A percentile compares a stretch with the other conserved stretches of the same genome.
phyloP scores from a whole-genome alignment of 2,888 invertebrate genomes.

The Spodoptera littoralis region DNA sequence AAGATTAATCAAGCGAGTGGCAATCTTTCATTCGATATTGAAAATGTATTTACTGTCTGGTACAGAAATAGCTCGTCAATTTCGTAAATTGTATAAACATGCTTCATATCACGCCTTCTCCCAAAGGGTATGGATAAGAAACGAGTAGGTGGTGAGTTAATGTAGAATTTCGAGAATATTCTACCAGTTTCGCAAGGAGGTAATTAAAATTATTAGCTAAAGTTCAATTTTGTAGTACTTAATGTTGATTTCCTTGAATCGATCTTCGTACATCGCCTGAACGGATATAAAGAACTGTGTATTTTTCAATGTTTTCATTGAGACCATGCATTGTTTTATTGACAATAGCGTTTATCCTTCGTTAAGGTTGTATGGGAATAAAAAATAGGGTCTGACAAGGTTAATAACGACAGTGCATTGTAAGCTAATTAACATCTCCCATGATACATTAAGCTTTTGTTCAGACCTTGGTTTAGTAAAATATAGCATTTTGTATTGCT shows the following conservation, averaged over 20 bases:
- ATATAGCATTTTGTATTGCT: slow-evolving; percentile 38
- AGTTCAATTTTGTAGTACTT: too few relatives aligned
- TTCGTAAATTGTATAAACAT: neutral
- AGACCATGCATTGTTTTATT: slow-evolving; percentile 60
- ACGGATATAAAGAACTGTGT: slow-evolving; percentile 41
- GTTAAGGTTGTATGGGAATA: slow-evolving; percentile 66
- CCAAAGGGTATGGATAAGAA: too few relatives aligned
- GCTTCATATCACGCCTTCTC: too few relatives aligned
- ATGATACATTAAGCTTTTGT: slow-evolving; percentile 50
- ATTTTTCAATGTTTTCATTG: slow-evolving; percentile 51
- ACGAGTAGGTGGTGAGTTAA: too few relatives aligned
- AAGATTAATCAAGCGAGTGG: slow-evolving; percentile 12
- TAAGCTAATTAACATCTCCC: slow-evolving; percentile 70
- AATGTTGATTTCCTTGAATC: neutral
- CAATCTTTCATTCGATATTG: slow-evolving; percentile 19
- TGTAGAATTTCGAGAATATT: too few relatives aligned
- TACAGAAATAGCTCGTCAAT: slow-evolving; percentile 1
- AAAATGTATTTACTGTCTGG: slow-evolving; percentile 12
- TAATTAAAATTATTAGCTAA: too few relatives aligned
- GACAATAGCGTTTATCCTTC: slow-evolving; percentile 68
- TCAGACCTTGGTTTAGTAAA: slow-evolving; percentile 46
- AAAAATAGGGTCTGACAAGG: slow-evolving; percentile 71
- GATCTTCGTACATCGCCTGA: slow-evolving; percentile 21
- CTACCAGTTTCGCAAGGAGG: too few relatives aligned
- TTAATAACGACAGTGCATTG: slow-evolving; percentile 71